Conservation (phyloP, 2,888 invertebrate genomes). For the Melieria picta region DNA sequence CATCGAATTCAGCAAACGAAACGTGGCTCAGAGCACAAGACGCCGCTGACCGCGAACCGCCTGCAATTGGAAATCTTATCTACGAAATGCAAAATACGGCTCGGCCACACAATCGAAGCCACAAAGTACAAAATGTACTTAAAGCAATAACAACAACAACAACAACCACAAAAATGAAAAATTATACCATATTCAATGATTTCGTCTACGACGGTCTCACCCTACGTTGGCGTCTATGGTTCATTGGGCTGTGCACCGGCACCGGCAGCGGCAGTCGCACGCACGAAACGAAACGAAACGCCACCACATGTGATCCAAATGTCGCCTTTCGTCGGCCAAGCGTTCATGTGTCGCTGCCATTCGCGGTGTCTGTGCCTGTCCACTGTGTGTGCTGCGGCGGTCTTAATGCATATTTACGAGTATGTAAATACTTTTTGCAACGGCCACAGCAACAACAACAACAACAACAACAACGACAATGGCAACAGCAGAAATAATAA, state of each 20-base stretch:
- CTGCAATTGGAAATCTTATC: too few species aligned
- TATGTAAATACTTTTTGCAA: constrained; percentile 31
- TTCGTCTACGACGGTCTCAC: too few species aligned
- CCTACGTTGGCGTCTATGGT: too few species aligned
- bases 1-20: background rate
- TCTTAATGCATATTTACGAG: constrained; percentile 36
- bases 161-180: too few species aligned
- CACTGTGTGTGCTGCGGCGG: background rate
- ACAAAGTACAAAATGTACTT: too few species aligned
- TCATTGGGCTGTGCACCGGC: too few species aligned
- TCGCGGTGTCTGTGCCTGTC: background rate
- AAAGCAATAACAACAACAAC: too few species aligned
- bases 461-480: constrained; percentile 20
- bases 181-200: too few species aligned
- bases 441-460: constrained; percentile 17
- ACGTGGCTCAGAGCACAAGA: constrained; percentile 5
- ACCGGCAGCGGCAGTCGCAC: too few species aligned
- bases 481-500: constrained; percentile 6
- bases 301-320: constrained; percentile 37
- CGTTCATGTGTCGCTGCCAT: too few species aligned
- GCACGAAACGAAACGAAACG: background rate
- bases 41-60: background rate
- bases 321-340: background rate
- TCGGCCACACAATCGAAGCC: too few species aligned
- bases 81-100: too few species aligned